A percentile compares a stretch with the other conserved stretches of the same genome.
Evolutionary conservation across 2,113 vertebrate genomes (phyloP).

Genomic region (Pimephales promelas): DNA sequence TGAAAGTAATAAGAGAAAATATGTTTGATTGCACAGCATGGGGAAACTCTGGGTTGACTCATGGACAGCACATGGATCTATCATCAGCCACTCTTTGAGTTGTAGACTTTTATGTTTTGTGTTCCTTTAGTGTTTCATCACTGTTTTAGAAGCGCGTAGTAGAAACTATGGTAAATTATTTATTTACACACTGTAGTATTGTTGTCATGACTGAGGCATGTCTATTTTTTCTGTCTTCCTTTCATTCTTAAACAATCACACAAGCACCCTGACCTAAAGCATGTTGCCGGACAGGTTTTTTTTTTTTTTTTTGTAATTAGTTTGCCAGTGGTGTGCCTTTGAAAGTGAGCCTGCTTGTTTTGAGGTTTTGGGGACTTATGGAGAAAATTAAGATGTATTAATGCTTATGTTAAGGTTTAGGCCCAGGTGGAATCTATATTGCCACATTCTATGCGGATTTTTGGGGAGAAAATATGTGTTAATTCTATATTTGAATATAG

Average conservation of each 20-base stretch:
- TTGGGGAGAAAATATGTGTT: not conserved
- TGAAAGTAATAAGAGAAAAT: not conserved
- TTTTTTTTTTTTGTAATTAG: not conserved
- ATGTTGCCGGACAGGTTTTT: constrained; percentile 30
- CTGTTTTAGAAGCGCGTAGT: constrained; percentile 12
- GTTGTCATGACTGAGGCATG: constrained; percentile 29
- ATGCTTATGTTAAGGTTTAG: not conserved
- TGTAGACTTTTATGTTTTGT: constrained; percentile 19
- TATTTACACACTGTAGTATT: constrained; percentile 32
- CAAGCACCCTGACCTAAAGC: constrained; percentile 1
- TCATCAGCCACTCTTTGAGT: constrained; percentile 28
- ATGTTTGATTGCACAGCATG: not conserved
- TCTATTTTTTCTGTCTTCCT: not conserved
- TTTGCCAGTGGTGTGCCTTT: constrained; percentile 11
- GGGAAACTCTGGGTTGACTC: not conserved
- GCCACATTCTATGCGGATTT: not conserved
- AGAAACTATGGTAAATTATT: constrained; percentile 16
- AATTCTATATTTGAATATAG: not conserved
- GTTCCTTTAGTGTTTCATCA: constrained; percentile 3
- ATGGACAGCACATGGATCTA: not conserved
- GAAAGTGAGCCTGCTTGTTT: constrained; percentile 9
- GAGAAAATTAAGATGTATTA: not conserved
- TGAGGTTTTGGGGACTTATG: not conserved
- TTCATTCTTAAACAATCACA: constrained; percentile 1
- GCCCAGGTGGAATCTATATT: not conserved